Evolutionary conservation across 2,113 vertebrate species (phyloP).

Genomic region (Prunella fulvescens): DNA sequence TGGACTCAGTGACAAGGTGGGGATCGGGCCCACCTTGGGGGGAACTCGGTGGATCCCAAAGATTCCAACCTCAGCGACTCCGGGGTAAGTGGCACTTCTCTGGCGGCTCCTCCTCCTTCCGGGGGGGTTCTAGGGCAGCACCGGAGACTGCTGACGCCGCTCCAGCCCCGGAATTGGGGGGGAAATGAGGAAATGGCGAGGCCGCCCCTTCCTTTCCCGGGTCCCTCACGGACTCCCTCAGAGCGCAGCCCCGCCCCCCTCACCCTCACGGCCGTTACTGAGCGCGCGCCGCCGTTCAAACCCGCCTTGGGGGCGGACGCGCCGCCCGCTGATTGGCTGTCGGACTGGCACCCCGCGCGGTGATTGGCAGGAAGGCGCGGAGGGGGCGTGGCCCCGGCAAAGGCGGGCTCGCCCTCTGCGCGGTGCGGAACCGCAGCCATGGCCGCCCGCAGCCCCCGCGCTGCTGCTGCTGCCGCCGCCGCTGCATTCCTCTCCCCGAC

Average conservation of each 20-base stretch:
- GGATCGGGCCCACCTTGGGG: not conserved
- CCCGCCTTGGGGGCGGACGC: not conserved
- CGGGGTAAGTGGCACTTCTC: not conserved
- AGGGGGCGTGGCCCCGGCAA: accelerated
- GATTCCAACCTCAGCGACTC: not conserved
- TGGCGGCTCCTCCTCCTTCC: not conserved
- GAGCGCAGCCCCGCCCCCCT: not conserved
- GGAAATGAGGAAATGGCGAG: accelerated
- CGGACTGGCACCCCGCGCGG: accelerated
- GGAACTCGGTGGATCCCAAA: not conserved
- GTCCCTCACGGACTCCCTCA: not conserved
- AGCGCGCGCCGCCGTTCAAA: not conserved
- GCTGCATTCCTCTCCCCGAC: not conserved
- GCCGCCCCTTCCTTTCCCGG: too few species aligned
- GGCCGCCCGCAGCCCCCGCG: not conserved
- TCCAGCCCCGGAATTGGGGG: too few species aligned
- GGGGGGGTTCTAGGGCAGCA: too few species aligned
- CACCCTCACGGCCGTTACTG: not conserved
- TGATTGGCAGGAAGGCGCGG: accelerated
- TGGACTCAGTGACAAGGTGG: not conserved
- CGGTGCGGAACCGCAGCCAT: not conserved
- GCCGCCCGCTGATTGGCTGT: not conserved
- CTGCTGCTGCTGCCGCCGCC: accelerated
- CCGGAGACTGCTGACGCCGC: too few species aligned
- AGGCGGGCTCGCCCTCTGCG: not conserved